Evolutionary conservation across 2,888 invertebrate genomes (phyloP).

Genomic region (Dryomyza anilis): DNA sequence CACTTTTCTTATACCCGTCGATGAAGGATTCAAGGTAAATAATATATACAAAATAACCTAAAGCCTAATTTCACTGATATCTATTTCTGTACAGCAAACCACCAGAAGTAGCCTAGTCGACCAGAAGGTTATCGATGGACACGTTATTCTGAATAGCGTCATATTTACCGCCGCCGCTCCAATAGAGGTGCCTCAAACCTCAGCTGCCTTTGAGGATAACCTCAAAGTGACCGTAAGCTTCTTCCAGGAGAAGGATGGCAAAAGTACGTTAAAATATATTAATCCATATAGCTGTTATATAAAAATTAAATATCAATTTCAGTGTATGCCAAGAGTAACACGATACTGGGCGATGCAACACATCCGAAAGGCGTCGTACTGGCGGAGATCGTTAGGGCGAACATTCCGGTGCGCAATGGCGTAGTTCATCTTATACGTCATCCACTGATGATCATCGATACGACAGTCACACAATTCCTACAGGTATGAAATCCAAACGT

Average conservation of each 20-base stretch:
- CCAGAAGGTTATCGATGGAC: slow-evolving; percentile 84
- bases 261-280: slow-evolving; percentile 67
- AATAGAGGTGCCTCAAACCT: slow-evolving; percentile 75
- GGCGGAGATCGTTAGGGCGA: slow-evolving; percentile 85
- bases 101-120: slow-evolving; percentile 78
- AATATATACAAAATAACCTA: not conserved
- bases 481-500: slow-evolving; percentile 68
- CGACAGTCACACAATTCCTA: slow-evolving; percentile 82
- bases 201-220: slow-evolving; percentile 81
- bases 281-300: no score
- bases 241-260: slow-evolving; percentile 73
- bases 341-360: slow-evolving; percentile 75
- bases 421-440: slow-evolving; percentile 91
- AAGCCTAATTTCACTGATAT: not conserved
- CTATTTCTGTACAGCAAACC: slow-evolving; percentile 63
- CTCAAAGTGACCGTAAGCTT: slow-evolving; percentile 83
- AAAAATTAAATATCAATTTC: slow-evolving; percentile 6
- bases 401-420: slow-evolving; percentile 91
- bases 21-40: slow-evolving; percentile 84
- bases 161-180: slow-evolving; percentile 84
- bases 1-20: slow-evolving; percentile 90
- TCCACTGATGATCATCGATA: slow-evolving; percentile 89
- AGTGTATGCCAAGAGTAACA: slow-evolving; percentile 86
- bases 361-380: slow-evolving; percentile 84
- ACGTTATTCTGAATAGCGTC: slow-evolving; percentile 85